A percentile compares a stretch with the other conserved stretches of the same genome.
Evolutionary conservation across 1,140 invertebrate species (phyloP).

Genomic region (Mycetomoellerius zeteki): DNA sequence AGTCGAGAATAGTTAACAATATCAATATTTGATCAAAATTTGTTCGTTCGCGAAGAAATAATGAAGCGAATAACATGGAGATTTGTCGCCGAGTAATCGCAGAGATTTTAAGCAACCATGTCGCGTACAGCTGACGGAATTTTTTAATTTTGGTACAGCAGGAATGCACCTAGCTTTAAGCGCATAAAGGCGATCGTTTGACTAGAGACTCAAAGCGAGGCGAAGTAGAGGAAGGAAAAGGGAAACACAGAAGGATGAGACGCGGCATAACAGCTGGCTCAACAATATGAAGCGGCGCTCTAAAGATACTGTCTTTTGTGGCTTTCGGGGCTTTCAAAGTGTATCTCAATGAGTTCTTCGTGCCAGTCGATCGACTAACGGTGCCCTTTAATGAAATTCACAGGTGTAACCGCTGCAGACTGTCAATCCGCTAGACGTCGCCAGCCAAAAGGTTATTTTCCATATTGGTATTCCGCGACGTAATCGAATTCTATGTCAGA

Average conservation of each 20-base stretch:
- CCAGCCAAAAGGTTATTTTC: background rate
- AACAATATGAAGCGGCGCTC: constrained; percentile 62
- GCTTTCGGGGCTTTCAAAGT: constrained; percentile 41
- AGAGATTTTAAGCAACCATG: background rate
- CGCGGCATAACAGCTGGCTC: constrained; percentile 72
- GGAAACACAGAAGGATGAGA: constrained; percentile 24
- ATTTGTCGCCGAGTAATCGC: background rate
- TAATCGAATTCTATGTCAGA: background rate
- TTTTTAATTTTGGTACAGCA: constrained; percentile 28
- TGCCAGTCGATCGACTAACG: constrained; percentile 14
- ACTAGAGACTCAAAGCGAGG: background rate
- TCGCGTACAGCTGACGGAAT: background rate
- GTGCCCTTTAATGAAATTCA: constrained; percentile 51
- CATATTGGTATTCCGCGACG: background rate
- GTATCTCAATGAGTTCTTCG: constrained; percentile 33
- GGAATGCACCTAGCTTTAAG: constrained; percentile 25
- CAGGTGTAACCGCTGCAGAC: background rate
- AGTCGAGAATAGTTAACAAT: constrained; percentile 19
- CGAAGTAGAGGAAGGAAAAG: background rate
- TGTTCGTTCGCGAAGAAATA: background rate
- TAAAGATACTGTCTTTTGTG: constrained; percentile 57
- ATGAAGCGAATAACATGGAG: background rate
- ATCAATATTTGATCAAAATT: background rate
- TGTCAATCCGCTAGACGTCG: background rate
- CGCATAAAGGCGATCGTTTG: constrained; percentile 27